Percentiles rank a stretch among this genome's conserved stretches.
These are phyloP conservation scores for Perca fluviatilis DNA, from an alignment of 2,113 vertebrate genomes.

Conservation along the genomic window DNA sequence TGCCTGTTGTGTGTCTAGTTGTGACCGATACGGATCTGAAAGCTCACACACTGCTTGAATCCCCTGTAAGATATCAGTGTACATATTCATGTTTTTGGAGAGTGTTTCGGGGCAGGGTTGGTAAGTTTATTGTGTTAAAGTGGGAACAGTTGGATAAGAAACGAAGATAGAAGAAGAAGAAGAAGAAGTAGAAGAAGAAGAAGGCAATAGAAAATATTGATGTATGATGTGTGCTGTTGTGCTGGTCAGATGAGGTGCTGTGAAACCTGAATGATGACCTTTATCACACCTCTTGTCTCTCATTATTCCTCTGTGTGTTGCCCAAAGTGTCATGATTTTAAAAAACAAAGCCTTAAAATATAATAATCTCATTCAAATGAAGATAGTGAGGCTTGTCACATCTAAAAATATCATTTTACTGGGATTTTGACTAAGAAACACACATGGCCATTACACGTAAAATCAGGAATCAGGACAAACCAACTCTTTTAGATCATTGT, in stretches of 20 bases:
- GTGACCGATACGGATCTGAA: conserved; percentile 27
- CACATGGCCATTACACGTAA: neutral
- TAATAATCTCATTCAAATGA: conserved; percentile 35
- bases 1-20: conserved; percentile 43
- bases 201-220: no score
- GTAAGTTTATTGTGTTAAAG: conserved; percentile 31
- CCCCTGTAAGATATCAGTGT: conserved; percentile 53
- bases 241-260: conserved; percentile 54
- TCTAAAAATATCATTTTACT: neutral
- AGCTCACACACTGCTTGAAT: conserved; percentile 47
- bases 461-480: neutral
- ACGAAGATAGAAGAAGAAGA: neutral
- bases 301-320: conserved; percentile 12
- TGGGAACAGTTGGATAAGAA: neutral
- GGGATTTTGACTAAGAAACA: conserved; percentile 8
- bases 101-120: conserved; percentile 17
- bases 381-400: conserved; percentile 18
- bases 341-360: conserved; percentile 58
- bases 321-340: conserved; percentile 33
- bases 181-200: neutral
- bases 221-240: conserved; percentile 15
- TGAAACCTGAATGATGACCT: conserved; percentile 64
- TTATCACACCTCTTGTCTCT: conserved; percentile 13
- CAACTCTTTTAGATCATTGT: neutral
- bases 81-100: conserved; percentile 54